Base-by-base conservation (phyloP, 2,113 vertebrate species). In the Pogonocichla stellata region DNA sequence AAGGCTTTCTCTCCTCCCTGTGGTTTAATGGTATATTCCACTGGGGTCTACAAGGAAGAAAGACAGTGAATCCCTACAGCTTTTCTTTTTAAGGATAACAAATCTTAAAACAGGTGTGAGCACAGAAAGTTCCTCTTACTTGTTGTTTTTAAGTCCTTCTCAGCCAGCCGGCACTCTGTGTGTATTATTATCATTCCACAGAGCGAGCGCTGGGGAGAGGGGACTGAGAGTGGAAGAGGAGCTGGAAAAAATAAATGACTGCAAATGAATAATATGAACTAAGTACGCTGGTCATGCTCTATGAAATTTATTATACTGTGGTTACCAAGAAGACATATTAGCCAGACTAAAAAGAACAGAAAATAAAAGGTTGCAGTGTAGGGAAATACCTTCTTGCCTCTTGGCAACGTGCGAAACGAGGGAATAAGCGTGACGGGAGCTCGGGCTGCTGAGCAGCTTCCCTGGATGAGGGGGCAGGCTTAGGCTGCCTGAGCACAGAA, bases 51-150 rank as follows among this genome's bases (percentile, higher is more conserved):
- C 98, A 98, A 99, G 98, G 98, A 99, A 99, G 98, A 98, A 98
- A 98, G 97, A 96, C 84, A 98, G 98, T 98, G 98, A 98, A 99
- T 99, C 98, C 98, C 98, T 96, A 95, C 98, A 98, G 98, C 98
- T 98, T 97, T 96, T 96, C 96, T 98, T 98, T 97, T 98, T 98
- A 98, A 98, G 98, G 98, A 99, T 99, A 98, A 97, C 98, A 98
- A 98, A 98, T 98, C 98, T 98, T 98, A 98, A 98, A 99, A 99
- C 99, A 99, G 99, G 99, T 99, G 99, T 98, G 98, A 98, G 97
- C 95, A 98, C 96, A 97, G 98, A 98, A 98, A 98, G 98, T 98
- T 97, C 96, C 94, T 95, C 96, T 96, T 96, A 95, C 96, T 92
- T 95, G 94, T 96, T 90, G 92, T 95, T 96, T 96, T 92, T 51